Percentiles rank a stretch among this genome's conserved stretches.
These are phyloP conservation scores for Parelbella ahira DNA, from an alignment of 2,888 invertebrate species.

Conservation along the genomic window DNA sequence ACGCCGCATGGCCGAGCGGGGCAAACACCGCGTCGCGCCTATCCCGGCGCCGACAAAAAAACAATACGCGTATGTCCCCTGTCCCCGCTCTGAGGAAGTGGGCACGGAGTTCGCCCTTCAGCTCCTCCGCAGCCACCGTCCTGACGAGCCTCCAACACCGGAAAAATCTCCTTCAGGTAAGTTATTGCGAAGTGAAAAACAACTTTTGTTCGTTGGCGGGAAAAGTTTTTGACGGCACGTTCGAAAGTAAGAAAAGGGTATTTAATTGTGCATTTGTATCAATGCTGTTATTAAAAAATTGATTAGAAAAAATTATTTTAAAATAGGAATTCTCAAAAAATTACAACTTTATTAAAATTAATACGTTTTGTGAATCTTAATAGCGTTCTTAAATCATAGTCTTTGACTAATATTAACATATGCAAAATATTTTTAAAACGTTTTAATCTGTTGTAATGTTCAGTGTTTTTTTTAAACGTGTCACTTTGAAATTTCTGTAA, in stretches of 20 bases:
- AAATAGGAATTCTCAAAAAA: too few relatives aligned
- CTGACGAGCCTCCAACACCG: conserved; percentile 45
- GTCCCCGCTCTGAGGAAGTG: conserved; percentile 75
- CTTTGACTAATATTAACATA: conserved; percentile 8
- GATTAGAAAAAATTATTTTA: neutral
- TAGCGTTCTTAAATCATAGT: too few relatives aligned
- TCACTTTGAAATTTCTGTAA: too few relatives aligned
- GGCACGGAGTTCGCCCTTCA: conserved; percentile 71
- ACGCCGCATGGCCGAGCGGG: conserved; percentile 78
- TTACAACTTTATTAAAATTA: too few relatives aligned
- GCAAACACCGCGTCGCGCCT: conserved; percentile 75
- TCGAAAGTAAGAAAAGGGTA: too few relatives aligned
- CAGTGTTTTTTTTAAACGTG: too few relatives aligned
- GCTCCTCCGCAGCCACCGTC: conserved; percentile 44
- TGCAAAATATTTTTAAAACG: conserved; percentile 10
- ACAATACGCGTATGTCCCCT: conserved; percentile 75
- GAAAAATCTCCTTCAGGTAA: conserved; percentile 57
- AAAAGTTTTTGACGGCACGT: too few relatives aligned
- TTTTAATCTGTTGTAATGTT: too few relatives aligned
- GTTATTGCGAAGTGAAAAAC: too few relatives aligned
- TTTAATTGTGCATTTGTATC: too few relatives aligned
- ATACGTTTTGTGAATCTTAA: too few relatives aligned
- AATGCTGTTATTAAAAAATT: neutral
- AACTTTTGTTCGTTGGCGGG: conserved; percentile 31
- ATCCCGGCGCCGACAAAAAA: conserved; percentile 67